A percentile compares a stretch with the other conserved stretches of the same genome.
Conservation (phyloP, 2,113 vertebrate species). For the Regulus satrapa region DNA sequence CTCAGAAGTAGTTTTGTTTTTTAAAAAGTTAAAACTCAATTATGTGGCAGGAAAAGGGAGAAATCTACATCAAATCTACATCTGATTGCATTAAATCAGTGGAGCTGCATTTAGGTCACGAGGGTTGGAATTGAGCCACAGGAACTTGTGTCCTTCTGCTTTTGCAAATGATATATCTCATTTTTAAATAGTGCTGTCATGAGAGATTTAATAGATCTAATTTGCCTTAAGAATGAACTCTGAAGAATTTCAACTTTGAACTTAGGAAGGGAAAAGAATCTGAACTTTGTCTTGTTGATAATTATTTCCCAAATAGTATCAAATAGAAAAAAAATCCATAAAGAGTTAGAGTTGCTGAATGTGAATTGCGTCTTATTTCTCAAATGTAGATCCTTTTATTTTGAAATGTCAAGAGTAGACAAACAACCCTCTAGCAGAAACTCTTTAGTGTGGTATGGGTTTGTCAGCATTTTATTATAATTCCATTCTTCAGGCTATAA, state of each 20-base stretch:
- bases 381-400: not conserved
- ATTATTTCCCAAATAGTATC: not conserved
- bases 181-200: not conserved
- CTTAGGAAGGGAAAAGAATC: not conserved
- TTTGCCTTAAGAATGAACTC: not conserved
- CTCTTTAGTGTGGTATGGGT: not conserved
- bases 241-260: not conserved
- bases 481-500: not conserved
- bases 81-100: not conserved
- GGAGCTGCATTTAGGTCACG: not conserved
- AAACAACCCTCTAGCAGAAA: not conserved
- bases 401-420: not conserved
- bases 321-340: not conserved
- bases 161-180: not conserved
- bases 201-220: not conserved
- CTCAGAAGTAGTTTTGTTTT: not conserved
- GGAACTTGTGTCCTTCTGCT: not conserved
- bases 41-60: not conserved
- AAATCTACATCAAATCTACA: not conserved
- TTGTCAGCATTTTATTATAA: slow-evolving; percentile 1
- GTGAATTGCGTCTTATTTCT: not conserved
- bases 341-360: not conserved
- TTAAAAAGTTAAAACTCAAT: not conserved
- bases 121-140: not conserved
- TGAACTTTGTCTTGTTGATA: not conserved